Evolutionary conservation across 2,113 vertebrate genomes (phyloP).

Genomic region (Grantiella picta): DNA sequence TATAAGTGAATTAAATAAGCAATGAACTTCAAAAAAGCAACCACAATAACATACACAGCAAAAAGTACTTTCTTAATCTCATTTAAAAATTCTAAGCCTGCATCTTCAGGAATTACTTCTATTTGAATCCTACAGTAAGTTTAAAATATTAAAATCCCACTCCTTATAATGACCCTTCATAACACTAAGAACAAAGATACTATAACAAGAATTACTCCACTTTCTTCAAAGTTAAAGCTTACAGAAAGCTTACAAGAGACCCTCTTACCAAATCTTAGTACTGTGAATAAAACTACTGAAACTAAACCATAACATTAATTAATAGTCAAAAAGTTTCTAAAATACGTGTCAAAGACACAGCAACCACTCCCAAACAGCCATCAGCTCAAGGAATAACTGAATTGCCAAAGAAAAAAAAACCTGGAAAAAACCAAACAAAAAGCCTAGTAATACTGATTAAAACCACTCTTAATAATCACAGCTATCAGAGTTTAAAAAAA

Average conservation of each 20-base stretch:
- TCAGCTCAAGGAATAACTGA: neutral
- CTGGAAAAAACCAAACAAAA: neutral
- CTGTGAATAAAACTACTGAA: neutral
- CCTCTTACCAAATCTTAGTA: neutral
- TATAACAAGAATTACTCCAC: neutral
- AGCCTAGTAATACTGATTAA: rapidly evolving
- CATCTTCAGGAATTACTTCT: neutral
- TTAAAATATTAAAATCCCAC: neutral
- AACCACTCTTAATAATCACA: neutral
- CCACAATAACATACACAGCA: neutral
- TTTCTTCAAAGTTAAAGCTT: neutral
- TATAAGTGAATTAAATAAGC: neutral
- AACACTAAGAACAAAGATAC: neutral
- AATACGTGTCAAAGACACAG: neutral
- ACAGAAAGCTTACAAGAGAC: neutral
- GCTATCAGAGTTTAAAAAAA: neutral
- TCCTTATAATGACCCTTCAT: neutral
- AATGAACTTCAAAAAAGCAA: neutral
- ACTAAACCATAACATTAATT: neutral
- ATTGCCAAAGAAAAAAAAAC: neutral
- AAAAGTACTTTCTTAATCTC: neutral
- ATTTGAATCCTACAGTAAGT: neutral
- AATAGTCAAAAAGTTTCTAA: neutral
- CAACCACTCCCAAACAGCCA: neutral
- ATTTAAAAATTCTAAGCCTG: neutral